Base-by-base conservation (phyloP, 2,888 invertebrate genomes). In the Euclidia mi region DNA sequence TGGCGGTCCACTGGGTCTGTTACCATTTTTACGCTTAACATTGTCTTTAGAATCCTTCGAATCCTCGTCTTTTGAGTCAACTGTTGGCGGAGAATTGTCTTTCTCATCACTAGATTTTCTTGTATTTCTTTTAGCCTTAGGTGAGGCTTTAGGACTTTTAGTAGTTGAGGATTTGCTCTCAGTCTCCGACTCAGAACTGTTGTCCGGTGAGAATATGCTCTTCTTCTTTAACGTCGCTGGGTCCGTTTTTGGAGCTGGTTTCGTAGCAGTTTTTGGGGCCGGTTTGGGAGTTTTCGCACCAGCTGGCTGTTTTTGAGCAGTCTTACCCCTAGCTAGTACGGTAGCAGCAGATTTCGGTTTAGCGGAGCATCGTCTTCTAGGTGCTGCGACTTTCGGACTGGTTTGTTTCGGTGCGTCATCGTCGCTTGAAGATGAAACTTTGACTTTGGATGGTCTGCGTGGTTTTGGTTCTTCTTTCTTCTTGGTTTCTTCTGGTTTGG, bases 121-220 rank as follows among this genome's bases (percentile, higher is more conserved):
- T 3, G 90, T 79, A 10, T 78, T 72, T 46, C 88, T 80, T 64
- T 92, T 93, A 37, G 82, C 82, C 55, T 81, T 78, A 0, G 88
- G 88, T 3, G 92, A 89, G 3, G 59, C 73, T 71, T 91, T 92
- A 0, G 89, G 84, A 60, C 87, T 88, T 28, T 82, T 74, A 6
- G 57, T 69, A 0, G 63, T 81, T 0, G 86, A 82, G 11, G 78
- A 79, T 56, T 89, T 89, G 35, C 94, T 87, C 74, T 95, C 91
- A 0, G 91, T 78, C 74, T 92, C 90, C 43, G 90, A 89, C 82
- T 90, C 90, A 56, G 95, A 88, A 84, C 91, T 92, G 78, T 97
- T 97, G 70, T 97, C 97, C 0, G 97, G 97, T 48, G 97, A 97
- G 78, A 97, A 97, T 78, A 97, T 97, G 78, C 97, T 97, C 82